These are phyloP conservation scores for Drosophila subsilvestris DNA, from an alignment of 2,888 invertebrate species.

Conservation along the genomic window DNA sequence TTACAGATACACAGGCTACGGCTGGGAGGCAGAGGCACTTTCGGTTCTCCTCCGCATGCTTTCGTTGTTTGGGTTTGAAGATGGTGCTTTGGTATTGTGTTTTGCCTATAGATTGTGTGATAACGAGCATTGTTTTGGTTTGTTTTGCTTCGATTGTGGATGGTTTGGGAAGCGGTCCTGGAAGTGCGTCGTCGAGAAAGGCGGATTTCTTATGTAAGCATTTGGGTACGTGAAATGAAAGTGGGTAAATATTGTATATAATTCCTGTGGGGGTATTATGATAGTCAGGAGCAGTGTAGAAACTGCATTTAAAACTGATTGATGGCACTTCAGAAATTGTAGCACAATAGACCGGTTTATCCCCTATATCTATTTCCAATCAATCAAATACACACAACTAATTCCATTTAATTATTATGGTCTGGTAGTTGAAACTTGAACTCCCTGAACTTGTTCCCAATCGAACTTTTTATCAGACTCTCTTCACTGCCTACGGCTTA, in stretches of 20 bases:
- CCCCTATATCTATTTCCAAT: background rate
- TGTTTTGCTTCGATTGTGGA: slow-evolving; percentile 39
- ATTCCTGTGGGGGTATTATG: background rate
- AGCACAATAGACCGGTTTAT: background rate
- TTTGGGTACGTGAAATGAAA: background rate
- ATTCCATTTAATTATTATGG: background rate
- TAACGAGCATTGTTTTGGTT: slow-evolving; percentile 22
- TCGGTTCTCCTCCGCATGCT: slow-evolving; percentile 54
- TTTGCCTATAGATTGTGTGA: slow-evolving; percentile 18
- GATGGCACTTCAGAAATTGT: background rate
- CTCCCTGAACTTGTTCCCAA: slow-evolving; percentile 4
- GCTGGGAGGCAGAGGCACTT: slow-evolving; percentile 52
- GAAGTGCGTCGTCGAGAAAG: background rate
- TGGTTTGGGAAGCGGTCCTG: background rate
- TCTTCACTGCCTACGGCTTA: background rate
- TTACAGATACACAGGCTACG: slow-evolving; percentile 37
- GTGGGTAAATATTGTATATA: background rate
- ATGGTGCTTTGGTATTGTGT: slow-evolving; percentile 2
- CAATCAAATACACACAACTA: background rate
- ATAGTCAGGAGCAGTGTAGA: background rate
- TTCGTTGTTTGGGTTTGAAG: slow-evolving; percentile 37
- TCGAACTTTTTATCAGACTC: slow-evolving; percentile 13
- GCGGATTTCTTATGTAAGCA: background rate
- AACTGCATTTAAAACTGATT: background rate
- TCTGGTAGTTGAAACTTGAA: background rate